Percentiles rank a stretch among this genome's conserved stretches.
Conservation (phyloP, 2,888 invertebrate genomes). For the Chaetoderma sp. region DNA sequence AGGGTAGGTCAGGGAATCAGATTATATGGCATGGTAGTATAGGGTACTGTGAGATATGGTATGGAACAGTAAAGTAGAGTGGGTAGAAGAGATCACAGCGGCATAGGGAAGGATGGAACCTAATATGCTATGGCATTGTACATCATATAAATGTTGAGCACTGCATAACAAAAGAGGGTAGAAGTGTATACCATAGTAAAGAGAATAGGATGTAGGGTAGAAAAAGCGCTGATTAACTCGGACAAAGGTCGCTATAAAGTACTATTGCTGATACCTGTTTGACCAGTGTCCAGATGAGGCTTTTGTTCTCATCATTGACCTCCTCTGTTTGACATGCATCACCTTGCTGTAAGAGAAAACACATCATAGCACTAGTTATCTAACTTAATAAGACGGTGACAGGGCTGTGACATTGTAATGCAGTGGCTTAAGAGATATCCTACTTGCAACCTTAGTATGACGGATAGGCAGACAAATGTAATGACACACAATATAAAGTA, state of each 20-base stretch:
- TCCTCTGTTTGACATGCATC: slow-evolving; percentile 83
- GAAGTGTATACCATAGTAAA: too few relatives aligned
- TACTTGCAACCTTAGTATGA: background rate
- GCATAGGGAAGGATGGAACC: too few relatives aligned
- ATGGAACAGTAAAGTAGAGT: too few relatives aligned
- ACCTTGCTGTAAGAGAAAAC: slow-evolving; percentile 62
- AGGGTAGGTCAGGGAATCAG: too few relatives aligned
- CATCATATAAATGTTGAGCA: too few relatives aligned
- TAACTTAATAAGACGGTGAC: background rate
- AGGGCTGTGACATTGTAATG: background rate
- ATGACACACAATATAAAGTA: background rate
- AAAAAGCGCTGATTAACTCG: background rate
- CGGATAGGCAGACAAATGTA: background rate
- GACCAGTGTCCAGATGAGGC: slow-evolving; percentile 91
- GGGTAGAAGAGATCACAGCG: too few relatives aligned
- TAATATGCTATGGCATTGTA: too few relatives aligned
- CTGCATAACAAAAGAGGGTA: too few relatives aligned
- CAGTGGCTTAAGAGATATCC: background rate
- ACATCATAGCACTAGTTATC: background rate
- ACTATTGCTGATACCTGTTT: slow-evolving; percentile 77
- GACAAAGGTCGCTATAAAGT: background rate
- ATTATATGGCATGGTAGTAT: too few relatives aligned
- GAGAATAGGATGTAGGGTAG: background rate
- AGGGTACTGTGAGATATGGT: too few relatives aligned
- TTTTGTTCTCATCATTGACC: slow-evolving; percentile 93